Evolutionary conservation across 92 coral and sea anemone species (phyloP).

Genomic region (Pocillopora meandrina): DNA sequence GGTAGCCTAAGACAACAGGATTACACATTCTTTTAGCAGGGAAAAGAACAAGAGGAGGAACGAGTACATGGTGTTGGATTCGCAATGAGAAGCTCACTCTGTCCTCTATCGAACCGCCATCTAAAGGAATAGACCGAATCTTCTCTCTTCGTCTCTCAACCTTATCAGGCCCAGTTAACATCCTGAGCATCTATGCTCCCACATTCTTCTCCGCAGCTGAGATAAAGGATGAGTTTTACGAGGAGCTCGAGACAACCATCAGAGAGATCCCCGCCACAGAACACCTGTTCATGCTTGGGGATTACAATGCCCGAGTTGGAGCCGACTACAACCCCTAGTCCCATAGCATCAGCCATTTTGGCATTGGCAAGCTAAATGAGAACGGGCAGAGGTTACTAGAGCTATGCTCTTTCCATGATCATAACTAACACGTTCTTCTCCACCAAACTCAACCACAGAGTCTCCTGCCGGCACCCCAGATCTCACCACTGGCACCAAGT

Average conservation of each 20-base stretch:
- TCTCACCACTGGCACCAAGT: constrained; percentile 46
- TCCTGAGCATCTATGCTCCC: not conserved
- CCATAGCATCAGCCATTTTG: constrained; percentile 25
- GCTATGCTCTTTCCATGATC: constrained; percentile 19
- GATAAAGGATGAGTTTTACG: not conserved
- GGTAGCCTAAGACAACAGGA: constrained; percentile 33
- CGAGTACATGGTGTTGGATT: constrained; percentile 6
- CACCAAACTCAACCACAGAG: not conserved
- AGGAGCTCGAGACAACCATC: not conserved
- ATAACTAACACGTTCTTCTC: not conserved
- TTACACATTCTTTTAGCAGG: constrained; percentile 57
- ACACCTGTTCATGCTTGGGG: constrained; percentile 1
- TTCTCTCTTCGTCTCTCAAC: not conserved
- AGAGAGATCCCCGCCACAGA: not conserved
- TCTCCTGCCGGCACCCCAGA: constrained; percentile 33
- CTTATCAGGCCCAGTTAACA: not conserved
- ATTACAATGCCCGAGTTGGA: constrained; percentile 4
- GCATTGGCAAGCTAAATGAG: too few relatives aligned
- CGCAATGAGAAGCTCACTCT: too few relatives aligned
- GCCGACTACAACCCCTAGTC: constrained; percentile 34
- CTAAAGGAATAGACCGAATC: too few relatives aligned
- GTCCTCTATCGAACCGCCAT: too few relatives aligned
- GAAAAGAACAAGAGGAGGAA: constrained; percentile 24
- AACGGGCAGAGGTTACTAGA: constrained; percentile 44
- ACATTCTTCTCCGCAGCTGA: not conserved